phyloP scores from a whole-genome alignment of 2,113 vertebrate species.

The Eurystomus gularis region DNA sequence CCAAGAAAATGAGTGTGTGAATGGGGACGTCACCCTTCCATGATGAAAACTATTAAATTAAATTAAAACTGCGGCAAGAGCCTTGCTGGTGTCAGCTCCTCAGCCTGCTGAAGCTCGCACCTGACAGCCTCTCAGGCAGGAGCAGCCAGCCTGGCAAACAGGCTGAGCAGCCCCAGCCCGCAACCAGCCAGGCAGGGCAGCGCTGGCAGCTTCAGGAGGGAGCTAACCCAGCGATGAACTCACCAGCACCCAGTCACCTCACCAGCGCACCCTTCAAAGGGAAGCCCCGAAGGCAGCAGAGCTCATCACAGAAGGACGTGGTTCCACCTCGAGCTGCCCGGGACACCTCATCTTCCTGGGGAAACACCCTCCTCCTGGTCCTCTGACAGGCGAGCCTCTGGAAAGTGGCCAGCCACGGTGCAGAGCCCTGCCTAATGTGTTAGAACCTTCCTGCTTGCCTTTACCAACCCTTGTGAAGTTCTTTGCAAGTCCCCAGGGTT shows the following conservation, averaged over 20 bases:
- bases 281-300: neutral
- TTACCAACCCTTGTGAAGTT: neutral
- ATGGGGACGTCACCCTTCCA: neutral
- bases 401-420: neutral
- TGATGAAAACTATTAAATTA: neutral
- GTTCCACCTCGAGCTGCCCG: rapidly evolving
- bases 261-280: slow-evolving; percentile 8
- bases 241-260: slow-evolving; percentile 2
- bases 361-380: neutral
- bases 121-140: neutral
- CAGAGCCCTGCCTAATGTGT: neutral
- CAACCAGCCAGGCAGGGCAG: neutral
- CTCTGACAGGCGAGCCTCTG: neutral
- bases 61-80: neutral
- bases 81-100: slow-evolving; percentile 9
- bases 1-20: neutral
- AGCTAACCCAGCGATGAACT: slow-evolving; percentile 45
- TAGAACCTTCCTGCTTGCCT: neutral
- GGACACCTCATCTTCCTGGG: slow-evolving; percentile 31
- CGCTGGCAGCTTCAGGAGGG: neutral
- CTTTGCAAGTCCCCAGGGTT: neutral
- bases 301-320: neutral
- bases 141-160: slow-evolving; percentile 5
- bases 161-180: neutral
- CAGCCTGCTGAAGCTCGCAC: neutral